Evolutionary conservation across 2,888 invertebrate genomes (phyloP).

Genomic region (Drosophila sordidula): DNA sequence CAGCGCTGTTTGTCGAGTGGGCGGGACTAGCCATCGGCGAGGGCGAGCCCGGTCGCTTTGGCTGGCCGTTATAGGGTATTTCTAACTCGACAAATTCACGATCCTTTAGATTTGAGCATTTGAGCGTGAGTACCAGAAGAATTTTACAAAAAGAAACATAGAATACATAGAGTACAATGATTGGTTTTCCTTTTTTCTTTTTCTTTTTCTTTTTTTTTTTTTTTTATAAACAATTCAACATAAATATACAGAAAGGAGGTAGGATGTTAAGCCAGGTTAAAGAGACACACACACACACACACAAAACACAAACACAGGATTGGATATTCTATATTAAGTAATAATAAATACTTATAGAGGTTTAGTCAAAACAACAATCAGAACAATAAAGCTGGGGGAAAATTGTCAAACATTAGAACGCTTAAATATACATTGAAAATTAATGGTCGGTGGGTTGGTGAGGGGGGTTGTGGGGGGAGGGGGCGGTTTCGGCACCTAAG

Average conservation of each 20-base stretch:
- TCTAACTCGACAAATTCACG: constrained; percentile 98
- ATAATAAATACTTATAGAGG: constrained; percentile 38
- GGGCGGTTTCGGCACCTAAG: constrained; percentile 64
- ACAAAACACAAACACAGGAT: constrained; percentile 41
- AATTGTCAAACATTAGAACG: constrained; percentile 68
- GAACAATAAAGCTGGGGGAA: constrained; percentile 62
- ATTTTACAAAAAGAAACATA: constrained; percentile 74
- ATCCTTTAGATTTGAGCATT: constrained; percentile 87
- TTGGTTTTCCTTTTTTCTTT: constrained; percentile 38
- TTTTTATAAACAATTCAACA: constrained; percentile 28
- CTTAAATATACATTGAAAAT: constrained; percentile 48
- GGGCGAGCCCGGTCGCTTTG: constrained; percentile 95
- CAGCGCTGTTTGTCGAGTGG: constrained; percentile 91
- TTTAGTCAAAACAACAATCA: constrained; percentile 72
- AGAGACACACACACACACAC: constrained; percentile 35
- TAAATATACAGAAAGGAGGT: constrained; percentile 58
- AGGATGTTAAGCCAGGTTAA: constrained; percentile 31
- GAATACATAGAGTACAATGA: constrained; percentile 78
- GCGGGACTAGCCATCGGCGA: constrained; percentile 95
- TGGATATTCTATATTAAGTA: constrained; percentile 26
- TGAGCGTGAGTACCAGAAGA: constrained; percentile 67
- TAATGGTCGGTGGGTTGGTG: constrained; percentile 13
- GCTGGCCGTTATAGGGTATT: constrained; percentile 96
- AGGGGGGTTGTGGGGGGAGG: constrained; percentile 1
- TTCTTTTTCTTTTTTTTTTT: constrained; percentile 12